Evolutionary conservation across 1,140 invertebrate genomes (phyloP).

Genomic region (Ceratosolen fusciceps): DNA sequence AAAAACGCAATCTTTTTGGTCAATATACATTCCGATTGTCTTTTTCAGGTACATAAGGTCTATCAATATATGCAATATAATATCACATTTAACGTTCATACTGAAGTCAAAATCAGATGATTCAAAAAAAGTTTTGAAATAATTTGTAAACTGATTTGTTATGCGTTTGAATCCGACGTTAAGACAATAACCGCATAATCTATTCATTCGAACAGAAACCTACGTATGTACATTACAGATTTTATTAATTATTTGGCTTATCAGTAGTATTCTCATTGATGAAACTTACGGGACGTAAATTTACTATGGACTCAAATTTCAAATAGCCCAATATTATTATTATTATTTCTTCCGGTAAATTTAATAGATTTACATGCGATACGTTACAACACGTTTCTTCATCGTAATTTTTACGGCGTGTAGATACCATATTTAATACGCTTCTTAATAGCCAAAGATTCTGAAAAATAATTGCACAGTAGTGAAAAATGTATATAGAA

Average conservation of each 20-base stretch:
- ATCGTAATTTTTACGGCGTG: conserved; percentile 14
- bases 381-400: not conserved
- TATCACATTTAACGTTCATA: not conserved
- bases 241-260: not conserved
- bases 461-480: conserved; percentile 2
- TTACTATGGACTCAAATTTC: not conserved
- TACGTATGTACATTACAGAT: conserved; percentile 1
- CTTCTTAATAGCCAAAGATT: not conserved
- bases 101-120: not conserved
- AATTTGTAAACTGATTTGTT: not conserved
- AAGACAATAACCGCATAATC: not conserved
- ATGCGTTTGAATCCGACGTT: not conserved
- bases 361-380: conserved; percentile 8
- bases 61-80: not conserved
- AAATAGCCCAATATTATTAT: conserved; percentile 1
- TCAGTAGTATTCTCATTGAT: not conserved
- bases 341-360: conserved; percentile 39
- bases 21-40: conserved; percentile 16
- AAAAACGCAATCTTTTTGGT: conserved; percentile 19
- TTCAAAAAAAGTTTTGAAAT: not conserved
- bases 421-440: conserved; percentile 9
- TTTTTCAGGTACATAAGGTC: not conserved
- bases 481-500: not conserved
- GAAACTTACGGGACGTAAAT: conserved; percentile 7
- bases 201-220: conserved; percentile 16